phyloP scores from a whole-genome alignment of 2,888 invertebrate genomes.

The Junonia oenone region DNA sequence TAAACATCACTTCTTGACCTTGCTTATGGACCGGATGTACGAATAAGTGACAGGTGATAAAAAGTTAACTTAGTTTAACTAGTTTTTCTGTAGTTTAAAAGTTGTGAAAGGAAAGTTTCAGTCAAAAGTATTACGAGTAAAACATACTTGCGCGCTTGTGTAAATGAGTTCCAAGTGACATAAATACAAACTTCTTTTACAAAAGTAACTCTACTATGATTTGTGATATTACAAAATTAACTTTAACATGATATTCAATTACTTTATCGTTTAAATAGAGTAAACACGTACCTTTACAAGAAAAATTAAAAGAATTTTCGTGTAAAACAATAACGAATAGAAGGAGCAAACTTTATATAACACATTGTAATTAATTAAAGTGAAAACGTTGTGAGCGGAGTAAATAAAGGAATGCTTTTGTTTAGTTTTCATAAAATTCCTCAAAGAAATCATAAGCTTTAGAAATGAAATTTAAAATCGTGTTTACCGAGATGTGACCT shows the following conservation, averaged over 20 bases:
- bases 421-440: slow-evolving; percentile 26
- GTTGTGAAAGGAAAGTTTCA: slow-evolving; percentile 69
- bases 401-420: neutral
- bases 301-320: neutral
- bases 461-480: slow-evolving; percentile 41
- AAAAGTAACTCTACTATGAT: neutral
- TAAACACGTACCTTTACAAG: neutral
- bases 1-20: slow-evolving; percentile 51
- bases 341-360: neutral
- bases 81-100: slow-evolving; percentile 56
- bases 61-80: slow-evolving; percentile 58
- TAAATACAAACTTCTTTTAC: slow-evolving; percentile 14
- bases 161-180: slow-evolving; percentile 1
- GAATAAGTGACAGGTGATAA: slow-evolving; percentile 52
- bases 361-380: neutral
- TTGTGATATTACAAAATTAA: neutral
- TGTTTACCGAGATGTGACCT: slow-evolving; percentile 41
- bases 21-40: slow-evolving; percentile 47
- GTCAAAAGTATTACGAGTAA: slow-evolving; percentile 53
- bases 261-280: neutral
- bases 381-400: neutral
- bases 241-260: neutral
- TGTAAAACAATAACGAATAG: neutral
- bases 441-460: slow-evolving; percentile 33
- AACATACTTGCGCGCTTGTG: slow-evolving; percentile 21